Evolutionary conservation across 2,797 vertebrate genomes (phyloP).

Genomic region (Pyrrhura leucotis): DNA sequence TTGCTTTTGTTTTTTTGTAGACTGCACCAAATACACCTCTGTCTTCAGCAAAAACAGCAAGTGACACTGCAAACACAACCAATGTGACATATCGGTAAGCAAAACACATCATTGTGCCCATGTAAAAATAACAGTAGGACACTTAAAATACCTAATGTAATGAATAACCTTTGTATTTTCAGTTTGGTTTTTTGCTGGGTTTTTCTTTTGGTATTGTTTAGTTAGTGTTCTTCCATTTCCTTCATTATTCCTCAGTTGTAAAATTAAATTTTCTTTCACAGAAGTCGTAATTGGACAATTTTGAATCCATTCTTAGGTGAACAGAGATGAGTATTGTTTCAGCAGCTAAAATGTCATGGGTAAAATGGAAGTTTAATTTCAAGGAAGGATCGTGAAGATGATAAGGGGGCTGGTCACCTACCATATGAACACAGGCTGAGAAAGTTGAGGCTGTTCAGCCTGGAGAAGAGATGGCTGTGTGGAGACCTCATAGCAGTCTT

Average conservation of each 20-base stretch:
- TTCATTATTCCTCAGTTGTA: not conserved
- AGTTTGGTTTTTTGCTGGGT: not conserved
- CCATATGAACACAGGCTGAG: not conserved
- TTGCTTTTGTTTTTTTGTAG: not conserved
- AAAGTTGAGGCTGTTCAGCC: not conserved
- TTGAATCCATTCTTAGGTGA: not conserved
- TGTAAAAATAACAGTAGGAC: not conserved
- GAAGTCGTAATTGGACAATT: not conserved
- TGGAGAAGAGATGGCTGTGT: not conserved
- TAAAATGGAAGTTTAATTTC: not conserved
- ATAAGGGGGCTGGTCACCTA: not conserved
- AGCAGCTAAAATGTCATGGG: not conserved
- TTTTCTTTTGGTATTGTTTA: not conserved
- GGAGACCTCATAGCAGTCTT: not conserved
- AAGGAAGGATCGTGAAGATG: not conserved
- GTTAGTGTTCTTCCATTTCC: not conserved
- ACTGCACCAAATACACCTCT: constrained; percentile 61
- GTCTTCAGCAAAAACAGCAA: constrained; percentile 76
- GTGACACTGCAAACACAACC: constrained; percentile 60
- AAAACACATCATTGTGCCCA: not conserved
- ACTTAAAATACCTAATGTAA: not conserved
- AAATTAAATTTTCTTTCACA: not conserved
- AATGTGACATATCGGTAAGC: constrained; percentile 74
- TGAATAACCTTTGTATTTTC: not conserved
- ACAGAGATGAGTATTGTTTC: not conserved